Base-by-base conservation (phyloP, 37 sponge, comb jelly and placozoan genomes). In the Oopsacas minuta region DNA sequence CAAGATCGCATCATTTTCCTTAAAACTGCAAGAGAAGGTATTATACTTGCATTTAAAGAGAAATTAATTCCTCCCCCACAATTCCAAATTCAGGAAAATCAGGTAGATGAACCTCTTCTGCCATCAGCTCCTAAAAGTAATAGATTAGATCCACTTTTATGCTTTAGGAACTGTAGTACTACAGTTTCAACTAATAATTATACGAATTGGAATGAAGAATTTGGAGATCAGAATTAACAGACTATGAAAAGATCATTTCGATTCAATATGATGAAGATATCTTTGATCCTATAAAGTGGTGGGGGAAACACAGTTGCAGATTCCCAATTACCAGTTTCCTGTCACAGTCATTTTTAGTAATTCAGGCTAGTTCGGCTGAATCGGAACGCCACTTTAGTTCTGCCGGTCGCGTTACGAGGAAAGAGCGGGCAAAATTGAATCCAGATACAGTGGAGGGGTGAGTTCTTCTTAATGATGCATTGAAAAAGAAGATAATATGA, bases 21-120 rank as follows among this genome's bases (percentile, higher is more conserved):
- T 61, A 25, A 61, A 61, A 61, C 32, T 61, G 75, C 75, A 61
- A 61, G 75, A 61, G 75, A 61, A 61, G 75, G 75, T 61, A 61
- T 61, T 61, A 61, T 61, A 34, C 30, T 61, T 61, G 75, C 22
- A 61, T 61, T 61, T 61, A 61, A 61, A 61, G 75, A 61, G 7
- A 61, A 61, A 61, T 34, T 20, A 61, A 61, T 61, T 61, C 75
- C 75, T 61, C 75, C 75, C 75, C 75, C 22, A 61, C 75, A 61
- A 61, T 61, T 61, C 75, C 75, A 61, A 61, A 61, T 61, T 61
- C 32, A 3, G 75, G 75, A 61, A 61, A 61, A 12, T 61, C 75
- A 61, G 75, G 28, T 61, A 12, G 75, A 61, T 61, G 75, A 61
- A 61, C 75, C 75, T 61, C 75, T 61, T 61, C 75, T 61, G 22